Conservation (phyloP, 2,888 invertebrate genomes). For the Melanophora roralis region DNA sequence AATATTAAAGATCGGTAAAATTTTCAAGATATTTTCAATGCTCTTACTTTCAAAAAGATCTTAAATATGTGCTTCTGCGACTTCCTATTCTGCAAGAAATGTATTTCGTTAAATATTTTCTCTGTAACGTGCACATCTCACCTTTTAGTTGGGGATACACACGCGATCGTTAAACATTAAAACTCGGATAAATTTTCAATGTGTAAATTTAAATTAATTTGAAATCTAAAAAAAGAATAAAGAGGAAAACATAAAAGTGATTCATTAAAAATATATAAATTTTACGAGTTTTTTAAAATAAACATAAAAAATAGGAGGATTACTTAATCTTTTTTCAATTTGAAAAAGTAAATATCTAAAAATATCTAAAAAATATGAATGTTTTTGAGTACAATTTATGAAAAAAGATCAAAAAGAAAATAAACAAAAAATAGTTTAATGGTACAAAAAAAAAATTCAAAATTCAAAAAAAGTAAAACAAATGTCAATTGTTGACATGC, state of each 20-base stretch:
- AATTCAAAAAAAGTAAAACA: no score
- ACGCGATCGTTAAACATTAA: slow-evolving; percentile 45
- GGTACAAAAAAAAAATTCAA: not conserved
- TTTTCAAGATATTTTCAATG: no score
- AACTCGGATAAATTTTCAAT: slow-evolving; percentile 10
- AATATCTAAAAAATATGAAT: not conserved
- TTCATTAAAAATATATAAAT: not conserved
- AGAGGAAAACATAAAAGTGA: slow-evolving; percentile 1
- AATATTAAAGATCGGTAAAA: no score
- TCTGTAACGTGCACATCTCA: not conserved
- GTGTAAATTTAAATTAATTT: not conserved
- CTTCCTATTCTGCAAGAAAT: slow-evolving; percentile 29
- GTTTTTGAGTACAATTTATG: not conserved
- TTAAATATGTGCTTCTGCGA: not conserved
- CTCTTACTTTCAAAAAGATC: no score
- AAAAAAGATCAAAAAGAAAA: not conserved
- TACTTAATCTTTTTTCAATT: slow-evolving; percentile 16
- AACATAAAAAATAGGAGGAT: not conserved
- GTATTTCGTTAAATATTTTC: not conserved
- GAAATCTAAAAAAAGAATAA: slow-evolving; percentile 28
- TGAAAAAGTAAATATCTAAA: slow-evolving; percentile 1
- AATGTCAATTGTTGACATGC: slow-evolving; percentile 46
- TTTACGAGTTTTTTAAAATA: not conserved
- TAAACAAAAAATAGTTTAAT: slow-evolving; percentile 20
- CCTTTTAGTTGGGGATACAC: slow-evolving; percentile 49